Evolutionary conservation across 2,797 vertebrate genomes (phyloP), one percentile per base, ranked within the genome.

Genomic region (Pseudotriccus pelzelni): DNA sequence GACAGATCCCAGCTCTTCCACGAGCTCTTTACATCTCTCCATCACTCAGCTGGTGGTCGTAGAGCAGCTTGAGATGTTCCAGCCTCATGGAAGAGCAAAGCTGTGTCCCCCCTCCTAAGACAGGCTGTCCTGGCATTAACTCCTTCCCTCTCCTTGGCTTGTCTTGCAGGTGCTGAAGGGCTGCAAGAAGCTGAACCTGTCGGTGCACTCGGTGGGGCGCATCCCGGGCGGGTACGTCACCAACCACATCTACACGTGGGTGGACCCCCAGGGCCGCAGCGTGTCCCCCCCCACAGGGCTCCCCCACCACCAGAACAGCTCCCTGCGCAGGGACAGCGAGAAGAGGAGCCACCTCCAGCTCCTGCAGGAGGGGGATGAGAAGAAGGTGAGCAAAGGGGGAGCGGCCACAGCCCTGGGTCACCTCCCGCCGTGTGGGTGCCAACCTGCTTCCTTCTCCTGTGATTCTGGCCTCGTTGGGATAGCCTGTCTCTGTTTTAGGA

Each of bases 161-260:
- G 49, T 41, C n/a, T 90, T 81, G 22, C 84, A 99, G 99, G 99
- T 98, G 27, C 98, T 99, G 95, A 99, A 99, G 96, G 99, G 99
- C 75, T 99, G 98, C 93, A 99, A 99, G 98, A 99, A 98, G 97
- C 97, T 99, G 96, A 98, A 98, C 91, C 97, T 99, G 90, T 98
- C 98, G 0, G 98, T 99, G 53, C 99, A 98, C 86, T 99, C 99
- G 0, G 98, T 98, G 10, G 99, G 99, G 0, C 98, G 99, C 58
- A 99, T 99, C 96, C 99, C 99, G 0, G 99, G 99, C 2, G 99
- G 99, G 30, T 99, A 99, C 0, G 97, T 99, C 87, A 99, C 99
- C 97, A 99, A 99, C 97, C 98, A 99, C 67, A 98, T 99, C 83
- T 99, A 99, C 97, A 99, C 98, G 28, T 99, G 99, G 99, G 98